A percentile compares a stretch with the other conserved stretches of the same genome.
Conservation (phyloP, 1,140 invertebrate species). For the Gryllus bimaculatus region DNA sequence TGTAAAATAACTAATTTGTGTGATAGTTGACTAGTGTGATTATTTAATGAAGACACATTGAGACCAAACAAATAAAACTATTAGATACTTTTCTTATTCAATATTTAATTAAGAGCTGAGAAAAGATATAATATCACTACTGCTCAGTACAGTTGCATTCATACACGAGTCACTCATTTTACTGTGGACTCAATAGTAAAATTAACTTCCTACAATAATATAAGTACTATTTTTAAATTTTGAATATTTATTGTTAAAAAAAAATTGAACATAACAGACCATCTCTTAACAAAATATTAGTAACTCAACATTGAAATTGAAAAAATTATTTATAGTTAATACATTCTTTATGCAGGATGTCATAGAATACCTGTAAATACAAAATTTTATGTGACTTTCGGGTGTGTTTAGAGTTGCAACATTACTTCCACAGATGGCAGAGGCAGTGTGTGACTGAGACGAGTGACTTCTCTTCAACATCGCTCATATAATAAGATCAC, state of each 20-base stretch:
- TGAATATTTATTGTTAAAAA: neutral
- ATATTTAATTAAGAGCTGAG: too few species aligned
- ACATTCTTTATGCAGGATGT: neutral
- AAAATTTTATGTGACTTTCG: neutral
- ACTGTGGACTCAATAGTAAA: neutral
- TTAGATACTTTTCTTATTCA: too few species aligned
- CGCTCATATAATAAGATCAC: constrained; percentile 16
- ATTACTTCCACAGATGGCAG: constrained; percentile 21
- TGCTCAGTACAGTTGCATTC: too few species aligned
- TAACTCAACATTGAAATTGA: neutral
- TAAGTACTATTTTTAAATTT: neutral
- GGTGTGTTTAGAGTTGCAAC: constrained; percentile 14
- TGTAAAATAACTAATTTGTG: too few species aligned
- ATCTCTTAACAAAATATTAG: too few species aligned
- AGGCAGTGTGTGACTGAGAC: constrained; percentile 18
- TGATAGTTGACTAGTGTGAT: too few species aligned
- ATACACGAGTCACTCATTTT: too few species aligned
- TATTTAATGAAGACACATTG: too few species aligned
- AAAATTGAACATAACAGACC: too few species aligned
- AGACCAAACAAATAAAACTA: too few species aligned
- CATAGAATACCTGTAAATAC: neutral
- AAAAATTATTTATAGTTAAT: neutral
- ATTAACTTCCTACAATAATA: neutral
- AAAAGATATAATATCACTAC: too few species aligned
- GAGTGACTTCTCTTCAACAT: constrained; percentile 17